Evolutionary conservation across 2,113 vertebrate genomes (phyloP), one percentile per base, ranked within the genome.

Genomic region (Etheostoma spectabile): DNA sequence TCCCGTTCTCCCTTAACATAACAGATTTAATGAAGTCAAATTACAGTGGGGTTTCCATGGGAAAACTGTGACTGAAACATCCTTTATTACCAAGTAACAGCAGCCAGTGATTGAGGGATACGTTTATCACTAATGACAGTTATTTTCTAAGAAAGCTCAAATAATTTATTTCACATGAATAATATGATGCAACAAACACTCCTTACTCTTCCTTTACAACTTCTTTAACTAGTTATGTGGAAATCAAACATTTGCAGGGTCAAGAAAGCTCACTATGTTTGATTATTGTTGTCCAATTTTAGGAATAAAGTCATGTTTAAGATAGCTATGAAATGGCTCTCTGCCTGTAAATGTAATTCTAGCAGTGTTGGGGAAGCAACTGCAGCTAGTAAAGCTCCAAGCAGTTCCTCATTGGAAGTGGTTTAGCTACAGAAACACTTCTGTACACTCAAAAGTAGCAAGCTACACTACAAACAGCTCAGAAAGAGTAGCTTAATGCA

Each of bases 11-110:
- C 74, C 80, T 15, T 15, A 80, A 86, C 86, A 79, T 82, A 74
- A 79, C 63, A 75, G 42, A 83, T 90, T 86, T 91, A 92, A 93
- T 92, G 85, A 91, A 92, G 78, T 74, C 61, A 90, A 91, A 86
- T 89, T 89, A 83, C 77, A 83, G 83, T 5, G 19, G 67, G 65
- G 65, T 56, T 91, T 93, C 82, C 49, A 0, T 49, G 74, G 84
- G 83, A 70, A 83, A 55, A 75, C 79, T 59, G 42, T 45, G 80
- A 83, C 80, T 72, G 77, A 85, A 84, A 77, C 72, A 72, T 71
- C 49, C 83, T 89, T 87, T 82, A 84, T 81, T 68, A 77, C 62
- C 38, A 85, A 85, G 78, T 72, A 90, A 79, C 61, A 83, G 78
- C 45, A 75, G 59, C 52, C 42, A 16, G 46, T 61, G 88, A 83